A percentile compares a stretch with the other conserved stretches of the same genome.
Evolutionary conservation across 2,797 vertebrate genomes (phyloP).

Genomic region (Mycteria americana): DNA sequence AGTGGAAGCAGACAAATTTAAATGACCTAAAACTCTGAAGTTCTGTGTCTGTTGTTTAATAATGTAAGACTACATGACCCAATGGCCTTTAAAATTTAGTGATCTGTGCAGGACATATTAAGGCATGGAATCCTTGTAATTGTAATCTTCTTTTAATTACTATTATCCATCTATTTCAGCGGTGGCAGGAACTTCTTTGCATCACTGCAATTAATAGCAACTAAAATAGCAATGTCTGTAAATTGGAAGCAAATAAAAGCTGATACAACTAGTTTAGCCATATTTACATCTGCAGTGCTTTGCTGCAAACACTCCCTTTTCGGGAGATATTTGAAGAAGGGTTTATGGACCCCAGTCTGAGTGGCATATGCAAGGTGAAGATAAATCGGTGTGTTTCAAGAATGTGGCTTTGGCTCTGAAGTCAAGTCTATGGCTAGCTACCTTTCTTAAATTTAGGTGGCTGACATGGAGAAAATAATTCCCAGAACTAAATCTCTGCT

Average conservation of each 20-base stretch:
- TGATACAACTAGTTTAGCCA: background rate
- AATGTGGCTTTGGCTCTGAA: background rate
- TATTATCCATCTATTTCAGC: background rate
- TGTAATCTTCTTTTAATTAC: background rate
- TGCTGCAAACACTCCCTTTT: background rate
- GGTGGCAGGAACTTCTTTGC: background rate
- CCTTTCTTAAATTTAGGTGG: background rate
- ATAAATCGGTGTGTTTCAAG: background rate
- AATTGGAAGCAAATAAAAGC: background rate
- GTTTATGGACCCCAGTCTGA: background rate
- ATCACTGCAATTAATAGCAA: background rate
- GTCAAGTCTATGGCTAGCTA: background rate
- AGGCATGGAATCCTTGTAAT: background rate
- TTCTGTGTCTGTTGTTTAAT: background rate
- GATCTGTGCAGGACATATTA: background rate
- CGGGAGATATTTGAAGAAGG: background rate
- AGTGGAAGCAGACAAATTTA: constrained; percentile 9
- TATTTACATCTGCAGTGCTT: background rate
- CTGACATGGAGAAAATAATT: background rate
- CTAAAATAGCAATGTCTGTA: background rate
- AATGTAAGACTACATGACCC: background rate
- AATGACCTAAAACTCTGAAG: background rate
- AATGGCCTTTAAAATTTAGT: constrained; percentile 14
- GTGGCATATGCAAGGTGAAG: background rate
- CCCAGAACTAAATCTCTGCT: background rate